phyloP scores from a whole-genome alignment of 2,888 invertebrate species.

The Eupeodes luniger region DNA sequence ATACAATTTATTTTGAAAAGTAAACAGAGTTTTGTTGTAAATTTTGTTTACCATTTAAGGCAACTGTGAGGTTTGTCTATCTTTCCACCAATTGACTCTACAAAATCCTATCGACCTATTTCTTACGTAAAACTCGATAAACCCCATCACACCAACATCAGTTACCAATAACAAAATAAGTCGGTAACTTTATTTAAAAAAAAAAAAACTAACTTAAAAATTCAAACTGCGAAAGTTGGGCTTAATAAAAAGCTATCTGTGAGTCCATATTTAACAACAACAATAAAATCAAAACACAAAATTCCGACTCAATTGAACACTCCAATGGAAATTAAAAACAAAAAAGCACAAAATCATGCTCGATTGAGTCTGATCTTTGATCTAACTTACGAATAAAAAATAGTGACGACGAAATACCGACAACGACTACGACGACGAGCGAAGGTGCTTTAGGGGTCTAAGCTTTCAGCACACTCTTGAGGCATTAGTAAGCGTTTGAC shows the following conservation, averaged over 20 bases:
- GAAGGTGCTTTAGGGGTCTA: constrained; percentile 61
- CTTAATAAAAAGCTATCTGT: constrained; percentile 28
- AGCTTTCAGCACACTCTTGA: constrained; percentile 65
- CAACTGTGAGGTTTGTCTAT: neutral
- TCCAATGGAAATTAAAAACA: constrained; percentile 36
- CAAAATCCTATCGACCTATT: constrained; percentile 3
- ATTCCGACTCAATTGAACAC: constrained; percentile 71
- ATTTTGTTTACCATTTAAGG: neutral
- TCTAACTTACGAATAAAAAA: constrained; percentile 34
- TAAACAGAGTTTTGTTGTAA: neutral
- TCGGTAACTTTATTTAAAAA: neutral
- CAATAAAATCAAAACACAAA: constrained; percentile 41
- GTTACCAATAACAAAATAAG: neutral
- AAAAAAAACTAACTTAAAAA: neutral
- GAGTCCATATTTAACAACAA: constrained; percentile 3
- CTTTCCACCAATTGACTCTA: neutral
- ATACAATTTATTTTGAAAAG: too few relatives aligned
- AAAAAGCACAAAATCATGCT: constrained; percentile 66
- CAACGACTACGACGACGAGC: neutral
- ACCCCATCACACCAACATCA: neutral
- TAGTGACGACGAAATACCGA: too few relatives aligned
- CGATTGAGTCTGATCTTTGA: constrained; percentile 60
- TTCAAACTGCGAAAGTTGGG: neutral
- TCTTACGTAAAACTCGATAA: neutral
- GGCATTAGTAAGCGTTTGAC: constrained; percentile 75